A percentile compares a stretch with the other conserved stretches of the same genome.
These are phyloP conservation scores for western clawed frog (Xenopus tropicalis) DNA, from an alignment of 2,113 vertebrate species.

Conservation along the genomic window UCB_Xtro_10.0 CM004449.2:94247001-94247500, in stretches of 20 bases:
- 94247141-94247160: not conserved
- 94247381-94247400: constrained; percentile 26
- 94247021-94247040: not conserved
- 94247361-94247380: constrained; percentile 28
- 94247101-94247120: constrained; percentile 9
- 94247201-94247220: too few species aligned
- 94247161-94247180: too few species aligned
- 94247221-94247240: not conserved
- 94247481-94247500: constrained; percentile 5
- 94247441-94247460: constrained; percentile 18
- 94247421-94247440: constrained; percentile 9
- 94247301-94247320: not conserved
- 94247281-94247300: constrained; percentile 8
- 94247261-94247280: not conserved
- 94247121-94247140: not conserved
- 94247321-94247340: constrained; percentile 9
- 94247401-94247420: constrained; percentile 31
- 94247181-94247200: too few species aligned
- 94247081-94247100: not conserved
- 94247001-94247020: too few species aligned
- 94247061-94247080: not conserved
- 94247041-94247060: not conserved
- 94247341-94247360: constrained; percentile 6
- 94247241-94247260: constrained; percentile 32
- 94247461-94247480: constrained; percentile 24